phyloP scores from a whole-genome alignment of 2,113 vertebrate species.

The Scolopax mira region DNA sequence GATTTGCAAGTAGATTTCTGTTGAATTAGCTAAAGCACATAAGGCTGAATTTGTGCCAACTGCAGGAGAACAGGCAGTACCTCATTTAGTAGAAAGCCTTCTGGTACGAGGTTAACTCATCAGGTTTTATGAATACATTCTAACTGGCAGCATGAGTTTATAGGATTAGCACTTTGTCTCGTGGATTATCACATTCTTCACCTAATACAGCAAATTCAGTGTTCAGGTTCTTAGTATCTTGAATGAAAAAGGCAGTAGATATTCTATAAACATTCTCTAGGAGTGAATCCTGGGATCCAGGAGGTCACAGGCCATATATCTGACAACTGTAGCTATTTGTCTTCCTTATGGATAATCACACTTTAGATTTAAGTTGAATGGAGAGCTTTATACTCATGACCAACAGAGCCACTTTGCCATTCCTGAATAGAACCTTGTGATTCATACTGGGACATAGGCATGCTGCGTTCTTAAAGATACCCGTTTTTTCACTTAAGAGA shows the following conservation, averaged over 20 bases:
- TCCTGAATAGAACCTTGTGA: neutral
- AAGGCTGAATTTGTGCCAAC: conserved; percentile 1
- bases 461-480: neutral
- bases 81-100: conserved; percentile 19
- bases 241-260: neutral
- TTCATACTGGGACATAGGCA: neutral
- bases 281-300: neutral
- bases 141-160: neutral
- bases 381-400: neutral
- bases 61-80: neutral
- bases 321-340: neutral
- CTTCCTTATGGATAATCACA: neutral
- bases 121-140: neutral
- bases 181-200: neutral
- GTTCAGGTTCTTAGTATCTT: neutral
- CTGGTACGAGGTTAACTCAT: conserved; percentile 25
- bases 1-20: neutral
- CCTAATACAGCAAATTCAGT: neutral
- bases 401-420: neutral
- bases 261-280: neutral
- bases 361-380: neutral
- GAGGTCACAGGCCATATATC: neutral
- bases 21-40: neutral
- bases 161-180: neutral
- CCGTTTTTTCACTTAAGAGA: neutral